Percentiles rank a stretch among this genome's conserved stretches.
These are phyloP conservation scores for Sterrhoptilus dennistouni DNA, from an alignment of 2,113 vertebrate species.

Conservation along the genomic window DNA sequence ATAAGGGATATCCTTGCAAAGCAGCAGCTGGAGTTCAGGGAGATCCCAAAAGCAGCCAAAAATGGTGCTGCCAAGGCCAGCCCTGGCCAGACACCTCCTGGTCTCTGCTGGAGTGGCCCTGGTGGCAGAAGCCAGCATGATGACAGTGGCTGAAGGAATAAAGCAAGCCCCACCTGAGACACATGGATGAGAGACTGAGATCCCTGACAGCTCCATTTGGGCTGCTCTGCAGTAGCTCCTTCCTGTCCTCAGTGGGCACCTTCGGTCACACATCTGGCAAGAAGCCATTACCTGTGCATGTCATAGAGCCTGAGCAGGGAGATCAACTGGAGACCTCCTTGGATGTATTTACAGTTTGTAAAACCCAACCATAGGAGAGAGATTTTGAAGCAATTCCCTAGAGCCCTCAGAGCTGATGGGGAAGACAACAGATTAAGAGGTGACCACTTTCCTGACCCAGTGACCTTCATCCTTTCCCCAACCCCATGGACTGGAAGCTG, in stretches of 20 bases:
- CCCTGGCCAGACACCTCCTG: background rate
- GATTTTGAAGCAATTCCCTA: background rate
- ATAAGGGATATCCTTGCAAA: background rate
- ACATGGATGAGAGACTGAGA: background rate
- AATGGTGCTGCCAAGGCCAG: background rate
- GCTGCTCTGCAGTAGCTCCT: background rate
- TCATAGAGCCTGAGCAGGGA: background rate
- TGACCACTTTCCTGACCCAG: accelerated
- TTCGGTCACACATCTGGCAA: background rate
- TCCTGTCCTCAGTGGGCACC: background rate
- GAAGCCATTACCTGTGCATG: background rate
- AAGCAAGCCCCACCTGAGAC: background rate
- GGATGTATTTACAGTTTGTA: background rate
- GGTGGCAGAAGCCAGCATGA: background rate
- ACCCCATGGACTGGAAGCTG: background rate
- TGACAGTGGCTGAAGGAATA: background rate
- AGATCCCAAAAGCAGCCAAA: background rate
- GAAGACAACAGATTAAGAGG: background rate
- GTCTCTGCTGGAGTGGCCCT: background rate
- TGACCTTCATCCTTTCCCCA: background rate
- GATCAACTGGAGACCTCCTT: background rate
- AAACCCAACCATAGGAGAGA: background rate
- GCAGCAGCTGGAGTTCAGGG: constrained; percentile 13
- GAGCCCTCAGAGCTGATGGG: background rate
- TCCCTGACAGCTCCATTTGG: background rate